Evolutionary conservation across 2,888 invertebrate genomes (phyloP).

Genomic region (Lycia hirtaria): DNA sequence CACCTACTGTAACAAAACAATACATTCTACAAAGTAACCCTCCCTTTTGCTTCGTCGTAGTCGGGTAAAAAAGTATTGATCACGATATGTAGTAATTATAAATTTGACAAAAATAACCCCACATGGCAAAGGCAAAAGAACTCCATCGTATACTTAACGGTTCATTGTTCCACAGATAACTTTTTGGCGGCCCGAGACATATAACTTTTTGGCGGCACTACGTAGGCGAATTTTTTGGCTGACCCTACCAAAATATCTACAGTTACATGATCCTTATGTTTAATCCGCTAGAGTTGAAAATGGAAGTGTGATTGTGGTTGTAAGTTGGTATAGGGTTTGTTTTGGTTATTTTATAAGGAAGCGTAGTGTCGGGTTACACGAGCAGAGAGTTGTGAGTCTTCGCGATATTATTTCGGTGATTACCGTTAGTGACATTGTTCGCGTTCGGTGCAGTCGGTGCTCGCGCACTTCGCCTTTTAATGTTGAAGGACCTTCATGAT

Average conservation of each 20-base stretch:
- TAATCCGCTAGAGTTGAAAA: conserved; percentile 15
- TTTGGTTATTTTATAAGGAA: conserved; percentile 67
- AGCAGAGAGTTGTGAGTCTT: conserved; percentile 60
- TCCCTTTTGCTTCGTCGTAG: too few relatives aligned
- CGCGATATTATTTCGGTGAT: conserved; percentile 59
- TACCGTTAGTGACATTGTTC: conserved; percentile 60
- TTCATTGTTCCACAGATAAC: conserved; percentile 70
- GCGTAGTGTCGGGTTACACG: conserved; percentile 72
- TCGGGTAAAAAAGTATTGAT: too few relatives aligned
- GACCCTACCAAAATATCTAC: conserved; percentile 29
- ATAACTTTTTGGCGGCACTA: conserved; percentile 68
- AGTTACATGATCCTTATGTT: neutral
- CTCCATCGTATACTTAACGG: conserved; percentile 71
- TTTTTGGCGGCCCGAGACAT: conserved; percentile 73
- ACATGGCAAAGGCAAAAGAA: conserved; percentile 24
- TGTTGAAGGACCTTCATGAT: conserved; percentile 22
- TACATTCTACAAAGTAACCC: too few relatives aligned
- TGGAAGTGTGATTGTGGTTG: neutral
- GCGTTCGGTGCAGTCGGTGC: conserved; percentile 39
- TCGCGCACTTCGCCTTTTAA: conserved; percentile 32
- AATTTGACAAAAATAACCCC: neutral
- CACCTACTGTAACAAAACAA: too few relatives aligned
- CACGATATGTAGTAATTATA: neutral
- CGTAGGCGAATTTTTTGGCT: conserved; percentile 63
- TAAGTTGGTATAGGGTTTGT: conserved; percentile 44